Conservation (phyloP, 2,797 vertebrate species). For the Peromyscus nudipes region DNA sequence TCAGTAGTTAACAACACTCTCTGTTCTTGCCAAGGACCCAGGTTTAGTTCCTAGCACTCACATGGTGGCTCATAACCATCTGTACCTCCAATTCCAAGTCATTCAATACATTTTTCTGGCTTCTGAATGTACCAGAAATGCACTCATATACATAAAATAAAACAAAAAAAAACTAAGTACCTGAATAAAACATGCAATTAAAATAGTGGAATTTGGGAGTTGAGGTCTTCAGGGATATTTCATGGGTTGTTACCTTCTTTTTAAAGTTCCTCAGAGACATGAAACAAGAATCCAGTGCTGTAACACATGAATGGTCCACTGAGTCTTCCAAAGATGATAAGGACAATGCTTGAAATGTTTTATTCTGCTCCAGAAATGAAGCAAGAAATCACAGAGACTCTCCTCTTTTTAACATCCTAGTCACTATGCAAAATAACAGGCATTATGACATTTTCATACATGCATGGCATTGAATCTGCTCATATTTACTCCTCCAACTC, state of each 20-base stretch:
- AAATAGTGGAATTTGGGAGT: not conserved
- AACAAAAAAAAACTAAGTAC: not conserved
- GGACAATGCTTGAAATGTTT: not conserved
- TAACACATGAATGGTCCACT: not conserved
- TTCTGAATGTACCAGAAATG: not conserved
- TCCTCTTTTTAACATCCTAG: not conserved
- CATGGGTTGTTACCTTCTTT: not conserved
- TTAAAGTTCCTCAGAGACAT: not conserved
- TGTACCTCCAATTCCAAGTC: not conserved
- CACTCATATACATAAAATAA: not conserved
- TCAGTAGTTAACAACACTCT: not conserved
- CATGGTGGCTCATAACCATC: not conserved
- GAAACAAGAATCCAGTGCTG: not conserved
- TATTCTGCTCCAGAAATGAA: not conserved
- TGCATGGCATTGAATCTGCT: not conserved
- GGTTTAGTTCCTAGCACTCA: not conserved
- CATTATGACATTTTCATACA: not conserved
- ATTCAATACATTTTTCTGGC: not conserved
- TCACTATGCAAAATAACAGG: too few species aligned
- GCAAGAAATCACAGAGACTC: not conserved
- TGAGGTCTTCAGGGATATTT: not conserved
- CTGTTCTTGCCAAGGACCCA: not conserved
- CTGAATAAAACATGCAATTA: constrained; percentile 26
- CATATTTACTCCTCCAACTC: not conserved
- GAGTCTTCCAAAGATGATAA: not conserved